These are phyloP conservation scores for Cheilosia urbana DNA, from an alignment of 2,888 invertebrate genomes.

Conservation along the genomic window DNA sequence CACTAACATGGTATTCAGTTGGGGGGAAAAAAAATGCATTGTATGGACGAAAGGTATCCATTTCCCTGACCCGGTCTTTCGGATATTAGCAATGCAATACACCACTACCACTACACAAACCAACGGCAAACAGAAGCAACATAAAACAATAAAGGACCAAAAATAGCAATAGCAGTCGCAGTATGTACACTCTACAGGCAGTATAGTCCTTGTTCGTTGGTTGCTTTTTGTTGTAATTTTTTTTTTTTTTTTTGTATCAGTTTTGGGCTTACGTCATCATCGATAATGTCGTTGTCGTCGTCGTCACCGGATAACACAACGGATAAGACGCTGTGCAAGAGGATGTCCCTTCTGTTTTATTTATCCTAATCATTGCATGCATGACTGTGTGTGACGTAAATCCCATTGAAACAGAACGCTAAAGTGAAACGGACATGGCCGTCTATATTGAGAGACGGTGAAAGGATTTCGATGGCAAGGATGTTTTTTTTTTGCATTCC, in stretches of 20 bases:
- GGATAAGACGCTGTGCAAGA: conserved; percentile 59
- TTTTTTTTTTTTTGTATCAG: conserved; percentile 39
- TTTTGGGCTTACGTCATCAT: conserved; percentile 67
- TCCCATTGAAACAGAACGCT: conserved; percentile 31
- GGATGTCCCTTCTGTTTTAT: conserved; percentile 68
- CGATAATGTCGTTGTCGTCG: conserved; percentile 49
- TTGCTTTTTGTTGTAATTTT: background rate
- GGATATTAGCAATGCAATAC: conserved; percentile 71
- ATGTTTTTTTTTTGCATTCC: conserved; percentile 9
- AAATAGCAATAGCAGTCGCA: conserved; percentile 9
- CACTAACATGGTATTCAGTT: conserved; percentile 22
- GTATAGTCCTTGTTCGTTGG: background rate
- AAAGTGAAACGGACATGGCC: conserved; percentile 47
- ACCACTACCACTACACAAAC: conserved; percentile 10
- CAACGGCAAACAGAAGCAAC: conserved; percentile 39
- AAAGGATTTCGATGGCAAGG: background rate
- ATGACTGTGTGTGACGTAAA: conserved; percentile 66
- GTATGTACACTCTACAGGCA: background rate
- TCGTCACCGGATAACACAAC: conserved; percentile 49
- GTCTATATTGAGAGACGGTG: background rate
- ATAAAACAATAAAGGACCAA: conserved; percentile 61
- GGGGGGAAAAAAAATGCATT: too few relatives aligned
- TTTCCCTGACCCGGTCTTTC: conserved; percentile 53
- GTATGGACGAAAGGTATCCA: conserved; percentile 51
- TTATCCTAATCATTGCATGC: conserved; percentile 69